Evolutionary conservation across 1,140 invertebrate species (phyloP), one percentile per base, ranked within the genome.

Genomic region (Nephotettix cincticeps): DNA sequence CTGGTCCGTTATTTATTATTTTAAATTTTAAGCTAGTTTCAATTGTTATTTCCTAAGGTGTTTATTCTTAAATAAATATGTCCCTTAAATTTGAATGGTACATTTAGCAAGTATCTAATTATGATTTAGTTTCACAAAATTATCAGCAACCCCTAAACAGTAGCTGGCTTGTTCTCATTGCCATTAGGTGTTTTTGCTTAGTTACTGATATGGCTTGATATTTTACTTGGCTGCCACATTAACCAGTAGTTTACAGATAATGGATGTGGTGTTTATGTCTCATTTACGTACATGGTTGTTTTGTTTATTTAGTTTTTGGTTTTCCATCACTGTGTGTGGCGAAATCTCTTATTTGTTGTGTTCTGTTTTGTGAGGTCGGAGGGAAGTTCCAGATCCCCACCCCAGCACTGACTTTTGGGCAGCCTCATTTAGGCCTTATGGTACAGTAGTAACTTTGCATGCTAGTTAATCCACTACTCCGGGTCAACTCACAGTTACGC

Each of bases 291-390:
- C 45, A 19, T 69, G 40, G 29, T 72, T 69, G 25, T 28, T 72
- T 72, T 61, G 68, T 65, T 70, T 65, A 58, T 69, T 71, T 68
- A 63, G n/a, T 36, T 71, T 66, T 70, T 72, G 14, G 17, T 72
- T 70, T 58, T 28, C 47, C 71, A 56, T 71, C 67, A 21, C 45
- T 71, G 70, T 69, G 54, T 71, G 51, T 69, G 56, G 54, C 56
- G 47, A 64, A 14, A 47, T 71, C 29, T 71, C 66, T 73, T 73
- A 66, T 74, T 75, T 76, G 65, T 75, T 71, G 70, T 73, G 58
- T 74, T 74, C 72, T 76, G 66, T 74, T 76, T 66, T 76, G 75
- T 70, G 76, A 78, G 77, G 76, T 78, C 69, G 74, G 68, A 71
- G 76, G 77, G 19, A 76, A 78, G 75, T 71, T 77, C 72, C 75